Evolutionary conservation across 2,797 vertebrate species (phyloP), one percentile per base, ranked within the genome.

Genomic region (Eidolon dupreanum): DNA sequence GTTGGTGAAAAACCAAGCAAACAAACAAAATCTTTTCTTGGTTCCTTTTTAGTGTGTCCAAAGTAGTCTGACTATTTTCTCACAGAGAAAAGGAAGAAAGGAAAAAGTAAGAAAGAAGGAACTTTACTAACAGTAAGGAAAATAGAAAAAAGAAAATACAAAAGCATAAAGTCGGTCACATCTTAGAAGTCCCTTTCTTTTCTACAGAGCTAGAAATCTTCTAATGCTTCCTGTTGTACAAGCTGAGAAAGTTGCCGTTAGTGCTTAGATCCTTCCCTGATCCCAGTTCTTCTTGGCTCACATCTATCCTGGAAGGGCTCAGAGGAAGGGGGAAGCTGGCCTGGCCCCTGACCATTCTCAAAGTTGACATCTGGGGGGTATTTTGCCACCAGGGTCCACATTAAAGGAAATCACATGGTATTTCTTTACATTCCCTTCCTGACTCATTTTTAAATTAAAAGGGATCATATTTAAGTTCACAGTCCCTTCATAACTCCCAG

Each of bases 241-340:
- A 20, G 22, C 33, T 19, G 6, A 59, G 57, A 68, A 49, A 73
- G 51, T 22, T 49, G 49, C 22, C 20, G 33, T 31, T 53, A 11
- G 31, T 13, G 0, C 28, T 46, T 4, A 9, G 12, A 6, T 17
- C 31, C 41, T 16, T 59, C 11, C 24, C 43, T 20, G 10, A 22
- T n/a, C 3, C 41, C 31, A n/a, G 55, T 17, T n/a, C 11, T 4
- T 75, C 22, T 41, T 11, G 15, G 51, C 36, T 55, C 22, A 2
- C 0, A 0, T 26, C 49, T 38, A 11, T 15, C 51, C 36, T 24
- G 57, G 5, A 36, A 12, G 3, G 70, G 22, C 70, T 11, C 11
- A 17, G 51, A n/a, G 63, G 26, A 36, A 28, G 13, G 1, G 65
- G 41, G n/a, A 43, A 1, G 36, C 31, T 49, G 70, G 43, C 61